phyloP scores from a whole-genome alignment of 2,888 invertebrate genomes.

The Pediacus dermestoides region DNA sequence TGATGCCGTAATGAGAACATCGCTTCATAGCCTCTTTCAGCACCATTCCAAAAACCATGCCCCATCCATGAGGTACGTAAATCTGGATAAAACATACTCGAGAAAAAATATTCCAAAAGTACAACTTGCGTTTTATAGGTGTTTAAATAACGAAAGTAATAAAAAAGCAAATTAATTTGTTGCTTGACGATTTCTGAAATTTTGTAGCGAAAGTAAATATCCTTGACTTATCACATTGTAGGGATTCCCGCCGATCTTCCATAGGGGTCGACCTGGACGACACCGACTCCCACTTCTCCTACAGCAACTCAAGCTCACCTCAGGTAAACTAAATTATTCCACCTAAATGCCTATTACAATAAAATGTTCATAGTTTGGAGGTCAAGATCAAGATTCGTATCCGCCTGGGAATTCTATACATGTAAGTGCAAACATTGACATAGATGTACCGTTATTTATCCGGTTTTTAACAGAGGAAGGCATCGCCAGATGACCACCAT shows the following conservation, averaged over 20 bases:
- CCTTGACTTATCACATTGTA: conserved; percentile 36
- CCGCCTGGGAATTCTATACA: conserved; percentile 15
- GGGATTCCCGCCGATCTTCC: conserved; percentile 50
- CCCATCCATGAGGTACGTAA: background rate
- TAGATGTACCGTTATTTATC: conserved; percentile 8
- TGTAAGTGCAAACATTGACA: conserved; percentile 12
- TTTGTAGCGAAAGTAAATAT: too few relatives aligned
- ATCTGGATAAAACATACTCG: conserved; percentile 1
- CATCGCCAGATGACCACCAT: too few relatives aligned
- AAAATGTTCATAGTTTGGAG: conserved; percentile 15
- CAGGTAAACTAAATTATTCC: conserved; percentile 55
- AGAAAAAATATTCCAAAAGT: background rate
- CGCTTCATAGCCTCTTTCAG: conserved; percentile 43
- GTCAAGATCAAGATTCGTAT: conserved; percentile 18
- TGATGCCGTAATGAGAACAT: conserved; percentile 39
- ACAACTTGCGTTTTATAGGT: background rate
- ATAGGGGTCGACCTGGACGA: conserved; percentile 59
- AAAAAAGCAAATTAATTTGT: too few relatives aligned
- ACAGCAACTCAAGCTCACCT: conserved; percentile 74
- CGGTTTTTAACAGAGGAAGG: conserved; percentile 33
- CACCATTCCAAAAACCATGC: conserved; percentile 36
- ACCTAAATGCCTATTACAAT: too few relatives aligned
- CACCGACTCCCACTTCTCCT: conserved; percentile 73
- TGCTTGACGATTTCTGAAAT: too few relatives aligned
- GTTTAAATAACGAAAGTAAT: too few relatives aligned